These are phyloP conservation scores for Blastobasis lacticolella DNA, from an alignment of 2,888 invertebrate genomes.

Conservation along the genomic window DNA sequence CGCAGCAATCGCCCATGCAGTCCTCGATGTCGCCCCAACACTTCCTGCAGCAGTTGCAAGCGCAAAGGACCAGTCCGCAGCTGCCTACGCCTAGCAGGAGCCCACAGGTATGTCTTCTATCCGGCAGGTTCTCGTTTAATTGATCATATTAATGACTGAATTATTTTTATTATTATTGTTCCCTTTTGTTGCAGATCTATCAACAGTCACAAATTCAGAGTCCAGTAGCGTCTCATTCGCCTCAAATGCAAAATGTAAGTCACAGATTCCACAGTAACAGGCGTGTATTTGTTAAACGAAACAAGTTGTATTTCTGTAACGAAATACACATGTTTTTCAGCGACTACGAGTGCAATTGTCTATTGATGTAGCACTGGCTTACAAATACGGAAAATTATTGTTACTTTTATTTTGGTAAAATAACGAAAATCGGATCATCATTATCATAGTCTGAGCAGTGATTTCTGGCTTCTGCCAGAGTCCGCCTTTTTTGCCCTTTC, in stretches of 20 bases:
- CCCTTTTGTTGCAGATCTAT: conserved; percentile 45
- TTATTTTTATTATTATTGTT: not conserved
- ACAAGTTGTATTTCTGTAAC: no score
- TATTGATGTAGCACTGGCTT: no score
- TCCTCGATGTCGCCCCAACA: conserved; percentile 36
- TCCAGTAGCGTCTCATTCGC: conserved; percentile 64
- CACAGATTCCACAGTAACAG: not conserved
- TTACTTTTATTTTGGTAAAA: no score
- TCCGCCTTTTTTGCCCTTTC: no score
- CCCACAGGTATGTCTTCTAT: conserved; percentile 47
- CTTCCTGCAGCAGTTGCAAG: conserved; percentile 48
- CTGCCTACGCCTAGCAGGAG: conserved; percentile 65
- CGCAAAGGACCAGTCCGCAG: conserved; percentile 64
- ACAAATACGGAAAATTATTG: no score
- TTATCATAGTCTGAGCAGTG: no score
- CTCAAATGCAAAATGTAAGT: conserved; percentile 64
- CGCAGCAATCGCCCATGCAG: conserved; percentile 38
- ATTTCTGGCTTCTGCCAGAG: no score
- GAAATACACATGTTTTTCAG: no score
- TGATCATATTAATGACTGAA: not conserved
- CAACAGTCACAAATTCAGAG: conserved; percentile 69
- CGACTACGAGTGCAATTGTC: no score
- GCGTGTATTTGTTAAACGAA: no score
- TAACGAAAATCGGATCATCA: no score
- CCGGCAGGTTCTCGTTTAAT: not conserved